phyloP scores from a whole-genome alignment of 2,797 vertebrate genomes.

The Rhinoraja longicauda region DNA sequence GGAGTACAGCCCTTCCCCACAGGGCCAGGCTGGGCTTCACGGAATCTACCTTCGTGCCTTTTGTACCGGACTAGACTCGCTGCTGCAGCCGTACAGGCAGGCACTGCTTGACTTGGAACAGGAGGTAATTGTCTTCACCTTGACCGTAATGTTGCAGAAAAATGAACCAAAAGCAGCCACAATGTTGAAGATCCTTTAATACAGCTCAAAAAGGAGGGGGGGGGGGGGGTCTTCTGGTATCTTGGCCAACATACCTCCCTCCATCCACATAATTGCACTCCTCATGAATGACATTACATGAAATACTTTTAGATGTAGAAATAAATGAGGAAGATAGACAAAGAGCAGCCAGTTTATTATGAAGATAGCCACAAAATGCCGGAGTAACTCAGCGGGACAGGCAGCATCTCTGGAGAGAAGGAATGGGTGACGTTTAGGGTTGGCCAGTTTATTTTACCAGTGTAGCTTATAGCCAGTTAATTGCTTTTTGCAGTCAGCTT shows the following conservation, averaged over 20 bases:
- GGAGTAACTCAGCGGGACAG: no score
- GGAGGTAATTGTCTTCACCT: constrained; percentile 64
- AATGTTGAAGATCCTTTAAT: neutral
- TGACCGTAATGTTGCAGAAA: neutral
- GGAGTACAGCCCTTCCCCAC: constrained; percentile 80
- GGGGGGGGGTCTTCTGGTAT: neutral
- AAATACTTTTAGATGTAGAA: neutral
- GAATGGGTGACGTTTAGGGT: no score
- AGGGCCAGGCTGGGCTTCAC: constrained; percentile 73
- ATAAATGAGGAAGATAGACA: neutral
- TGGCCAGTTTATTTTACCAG: neutral
- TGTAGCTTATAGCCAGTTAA: neutral
- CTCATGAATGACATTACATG: neutral
- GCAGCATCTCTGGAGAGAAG: no score
- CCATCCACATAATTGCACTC: no score
- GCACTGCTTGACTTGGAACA: constrained; percentile 89
- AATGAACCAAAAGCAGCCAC: neutral
- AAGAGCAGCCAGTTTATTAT: neutral
- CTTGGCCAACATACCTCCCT: neutral
- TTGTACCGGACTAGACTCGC: constrained; percentile 88
- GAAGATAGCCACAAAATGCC: no score
- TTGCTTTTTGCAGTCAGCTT: neutral
- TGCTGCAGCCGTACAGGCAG: constrained; percentile 91
- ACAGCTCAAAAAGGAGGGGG: neutral
- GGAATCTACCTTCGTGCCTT: constrained; percentile 92